Evolutionary conservation across 2,113 vertebrate species (phyloP), one percentile per base, ranked within the genome.

Genomic region (Dasyprocta punctata): DNA sequence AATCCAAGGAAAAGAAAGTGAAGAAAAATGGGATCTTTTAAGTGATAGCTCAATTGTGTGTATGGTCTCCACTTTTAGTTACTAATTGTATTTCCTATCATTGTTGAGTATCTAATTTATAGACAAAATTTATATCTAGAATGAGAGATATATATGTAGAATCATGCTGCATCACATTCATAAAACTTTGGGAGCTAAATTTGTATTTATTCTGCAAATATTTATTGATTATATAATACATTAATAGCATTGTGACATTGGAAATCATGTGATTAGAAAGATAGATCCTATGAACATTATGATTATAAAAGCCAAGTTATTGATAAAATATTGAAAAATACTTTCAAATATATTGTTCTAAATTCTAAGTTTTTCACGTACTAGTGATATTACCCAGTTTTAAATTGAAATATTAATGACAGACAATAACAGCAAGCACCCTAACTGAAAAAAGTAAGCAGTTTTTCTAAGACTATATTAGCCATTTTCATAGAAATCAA

Each of bases 21-120:
- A 89, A 92, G 94, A 90, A 83, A 95, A 95, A 98, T 96, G 17
- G 95, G 49, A 67, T 36, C 33, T 86, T 94, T 96, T 12, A 54
- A n/a, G 38, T 85, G 97, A 54, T 49, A 90, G 65, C 78, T 63
- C 28, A 38, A 28, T 0, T 0, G 0, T 82, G 1, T 87, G 49
- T 24, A 30, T 44, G 36, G 1, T 38, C 4, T 83, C 1, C 84
- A 60, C 73, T 78, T 96, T 7, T 22, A 65, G 56, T 49, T 89
- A 87, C 61, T 90, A 83, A 91, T 77, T 95, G 41, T 93, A 33
- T 33, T 94, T 90, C 80, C 49, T 84, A 67, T 87, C 28, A 60
- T 54, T 82, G 17, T 91, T 97, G 20, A 82, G 47, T 85, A 94
- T n/a, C 17, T 67, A 17, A 16, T 52, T 94, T 49, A 71, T 60